Evolutionary conservation across 2,113 vertebrate genomes (phyloP), one percentile per base, ranked within the genome.

Genomic region (Microcebus ravelobensis): DNA sequence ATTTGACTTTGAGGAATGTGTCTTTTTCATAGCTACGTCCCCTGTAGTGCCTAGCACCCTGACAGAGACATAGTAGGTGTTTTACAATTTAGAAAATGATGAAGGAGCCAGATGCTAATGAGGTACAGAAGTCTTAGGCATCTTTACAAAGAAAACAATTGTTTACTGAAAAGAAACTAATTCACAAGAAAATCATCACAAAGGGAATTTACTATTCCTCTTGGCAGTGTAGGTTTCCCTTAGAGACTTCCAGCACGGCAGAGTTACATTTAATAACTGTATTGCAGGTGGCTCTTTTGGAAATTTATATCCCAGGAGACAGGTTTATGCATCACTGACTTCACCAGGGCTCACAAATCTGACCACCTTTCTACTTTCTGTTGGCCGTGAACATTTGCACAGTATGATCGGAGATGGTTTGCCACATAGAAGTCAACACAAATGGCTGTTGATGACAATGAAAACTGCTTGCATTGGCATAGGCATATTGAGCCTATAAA

Each of bases 101-200:
- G 39, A 39, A 34, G 23, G 31, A 8, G 25, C 6, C 52, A 83
- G 36, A 71, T 48, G 3, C 59, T 87, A 84, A 89, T 31, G 23
- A 89, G 25, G n/a, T 70, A 42, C 36, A 25, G 55, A 17, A 20
- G 84, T 67, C 50, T 86, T 59, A 85, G 70, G 50, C 23, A 36
- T 27, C 61, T 80, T 83, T 85, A 92, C 29, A 71, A 86, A n/a
- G 34, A 94, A 71, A 71, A 0, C 11, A 52, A 11, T 34, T 90
- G 42, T 65, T 93, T 63, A 76, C 63, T 48, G 73, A 82, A 96
- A 87, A 77, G 17, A 96, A 95, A 50, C 36, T 50, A 86, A 88
- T 85, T 36, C 52, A n/a, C 13, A 59, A 67, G 39, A 27, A 90
- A 27, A 73, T 50, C 59, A 83, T 52, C 52, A 74, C 15, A 61